Base-by-base conservation (phyloP, 2,113 vertebrate species). In the Odobenus rosmarus region DNA sequence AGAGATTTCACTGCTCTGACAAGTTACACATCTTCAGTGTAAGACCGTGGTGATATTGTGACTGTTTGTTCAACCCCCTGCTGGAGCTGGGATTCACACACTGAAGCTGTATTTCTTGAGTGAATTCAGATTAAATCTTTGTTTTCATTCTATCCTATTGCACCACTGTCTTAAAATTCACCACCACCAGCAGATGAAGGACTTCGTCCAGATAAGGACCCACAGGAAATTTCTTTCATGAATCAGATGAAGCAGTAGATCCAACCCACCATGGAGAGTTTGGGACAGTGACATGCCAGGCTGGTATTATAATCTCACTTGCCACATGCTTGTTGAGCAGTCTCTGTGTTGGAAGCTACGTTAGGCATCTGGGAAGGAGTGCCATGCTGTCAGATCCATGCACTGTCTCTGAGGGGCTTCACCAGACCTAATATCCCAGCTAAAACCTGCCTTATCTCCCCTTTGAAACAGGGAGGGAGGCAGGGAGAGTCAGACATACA, bases 81-180 rank as follows among this genome's bases (percentile, higher is more conserved):
- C 94, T 6, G 1, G 88, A 96, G 77, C 94, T 91, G 97, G 77
- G 97, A 96, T 94, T 98, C 97, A 97, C 97, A 97, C 84, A 6
- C 55, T 42, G 28, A 90, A 82, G 88, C 90, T 88, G 42, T 85
- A 31, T n/a, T 72, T 94, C 81, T 93, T 46, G 49, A 84, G 49
- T 83, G 92, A 96, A 90, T 95, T 94, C 95, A 89, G 92, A 94
- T 95, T 49, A 96, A 90, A 94, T 96, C 88, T 93, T 87, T 77
- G 85, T 95, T 94, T 88, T 96, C 82, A 18, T 92, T 83, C n/a
- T 19, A 21, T 83, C 49, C 64, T 74, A 18, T 33, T 33, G 49
- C 67, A 85, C 74, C 33, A 77, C 85, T 89, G 85, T 72, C 77
- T 72, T 88, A 64, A 91, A 94, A 85, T 51, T 76, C 85, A 86